A percentile compares a stretch with the other conserved stretches of the same genome.
These are phyloP conservation scores for Myotis findleyi DNA, from an alignment of 2,797 vertebrate genomes.

Conservation along the genomic window DNA sequence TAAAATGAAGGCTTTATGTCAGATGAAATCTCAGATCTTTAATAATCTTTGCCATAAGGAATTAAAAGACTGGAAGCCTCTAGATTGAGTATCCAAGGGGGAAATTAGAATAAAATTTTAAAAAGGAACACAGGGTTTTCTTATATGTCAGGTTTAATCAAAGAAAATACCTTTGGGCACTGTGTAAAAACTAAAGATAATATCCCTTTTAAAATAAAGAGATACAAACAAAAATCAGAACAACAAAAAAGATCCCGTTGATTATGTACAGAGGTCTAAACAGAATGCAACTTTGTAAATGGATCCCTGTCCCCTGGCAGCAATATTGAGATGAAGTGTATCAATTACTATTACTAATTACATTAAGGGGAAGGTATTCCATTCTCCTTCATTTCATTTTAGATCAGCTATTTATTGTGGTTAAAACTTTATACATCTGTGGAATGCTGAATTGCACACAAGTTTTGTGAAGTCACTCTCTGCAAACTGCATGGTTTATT, in stretches of 20 bases:
- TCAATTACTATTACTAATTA: constrained; percentile 88
- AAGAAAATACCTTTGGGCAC: not conserved
- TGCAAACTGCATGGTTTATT: not conserved
- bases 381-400: constrained; percentile 68
- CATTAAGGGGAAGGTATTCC: constrained; percentile 81
- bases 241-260: constrained; percentile 32
- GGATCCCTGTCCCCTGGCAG: constrained; percentile 80
- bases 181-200: not conserved
- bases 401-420: constrained; percentile 60
- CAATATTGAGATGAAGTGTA: constrained; percentile 76
- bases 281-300: constrained; percentile 68
- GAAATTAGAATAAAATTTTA: not conserved
- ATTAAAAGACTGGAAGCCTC: not conserved
- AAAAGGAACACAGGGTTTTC: not conserved
- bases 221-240: constrained; percentile 33
- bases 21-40: constrained; percentile 19
- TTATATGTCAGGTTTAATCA: not conserved
- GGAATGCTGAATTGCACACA: constrained; percentile 50
- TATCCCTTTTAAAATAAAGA: not conserved
- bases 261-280: constrained; percentile 28
- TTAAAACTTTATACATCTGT: constrained; percentile 75
- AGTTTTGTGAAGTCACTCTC: constrained; percentile 48
- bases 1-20: not conserved
- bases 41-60: not conserved
- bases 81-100: not conserved